Conservation (phyloP, 2,113 vertebrate genomes). For the Cinclus cinclus region DNA sequence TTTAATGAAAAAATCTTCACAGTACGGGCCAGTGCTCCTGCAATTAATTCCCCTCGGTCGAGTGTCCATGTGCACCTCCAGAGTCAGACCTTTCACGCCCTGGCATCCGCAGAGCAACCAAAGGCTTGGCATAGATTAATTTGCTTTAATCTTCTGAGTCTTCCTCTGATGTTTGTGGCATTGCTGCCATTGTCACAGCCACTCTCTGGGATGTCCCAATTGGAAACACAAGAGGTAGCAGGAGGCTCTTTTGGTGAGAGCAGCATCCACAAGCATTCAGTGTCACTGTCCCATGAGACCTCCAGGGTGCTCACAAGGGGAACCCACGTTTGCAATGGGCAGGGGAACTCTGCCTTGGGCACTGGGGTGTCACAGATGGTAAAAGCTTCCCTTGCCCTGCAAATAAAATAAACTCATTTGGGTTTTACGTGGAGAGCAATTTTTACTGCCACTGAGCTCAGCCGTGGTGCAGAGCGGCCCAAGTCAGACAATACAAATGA, state of each 20-base stretch:
- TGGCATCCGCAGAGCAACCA: neutral
- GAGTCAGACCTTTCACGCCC: conserved; percentile 28
- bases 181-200: neutral
- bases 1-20: conserved; percentile 3
- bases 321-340: neutral
- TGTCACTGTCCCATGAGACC: neutral
- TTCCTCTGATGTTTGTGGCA: neutral
- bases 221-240: neutral
- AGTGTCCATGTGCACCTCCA: conserved; percentile 8
- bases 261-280: rapidly evolving
- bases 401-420: conserved; percentile 17
- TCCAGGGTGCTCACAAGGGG: rapidly evolving
- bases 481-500: conserved; percentile 29
- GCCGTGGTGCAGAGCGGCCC: neutral
- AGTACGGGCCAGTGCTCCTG: neutral
- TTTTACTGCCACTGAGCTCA: conserved; percentile 6
- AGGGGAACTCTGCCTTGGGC: neutral
- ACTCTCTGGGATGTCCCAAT: neutral
- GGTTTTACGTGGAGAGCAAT: neutral
- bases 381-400: neutral
- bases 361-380: neutral
- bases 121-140: neutral
- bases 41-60: neutral
- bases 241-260: neutral
- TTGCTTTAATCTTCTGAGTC: neutral